phyloP scores from a whole-genome alignment of 2,797 vertebrate genomes.

The Loriculus beryllinus region DNA sequence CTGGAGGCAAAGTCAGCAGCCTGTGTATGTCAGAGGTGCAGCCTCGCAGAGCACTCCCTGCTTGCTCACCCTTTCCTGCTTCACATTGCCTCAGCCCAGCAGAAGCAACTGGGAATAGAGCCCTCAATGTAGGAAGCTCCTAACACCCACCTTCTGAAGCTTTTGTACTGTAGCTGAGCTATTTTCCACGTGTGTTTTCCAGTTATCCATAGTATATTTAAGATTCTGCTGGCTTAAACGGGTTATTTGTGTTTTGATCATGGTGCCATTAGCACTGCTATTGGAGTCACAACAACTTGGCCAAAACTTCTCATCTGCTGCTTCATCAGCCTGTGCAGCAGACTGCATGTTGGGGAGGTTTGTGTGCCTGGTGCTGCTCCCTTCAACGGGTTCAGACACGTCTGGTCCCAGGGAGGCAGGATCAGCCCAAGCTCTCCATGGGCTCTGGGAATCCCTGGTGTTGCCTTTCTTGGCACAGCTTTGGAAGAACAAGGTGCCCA shows the following conservation, averaged over 20 bases:
- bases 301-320: background rate
- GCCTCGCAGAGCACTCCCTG: background rate
- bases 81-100: rapidly evolving
- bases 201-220: background rate
- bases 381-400: background rate
- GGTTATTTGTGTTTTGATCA: background rate
- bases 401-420: background rate
- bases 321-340: background rate
- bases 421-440: background rate
- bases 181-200: background rate
- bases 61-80: background rate
- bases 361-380: background rate
- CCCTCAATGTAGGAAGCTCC: background rate
- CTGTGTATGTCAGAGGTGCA: background rate
- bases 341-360: background rate
- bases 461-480: background rate
- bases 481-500: background rate
- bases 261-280: background rate
- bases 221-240: background rate
- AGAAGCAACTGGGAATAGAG: rapidly evolving
- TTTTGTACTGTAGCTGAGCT: background rate
- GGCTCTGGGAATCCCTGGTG: background rate
- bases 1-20: background rate
- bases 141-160: background rate
- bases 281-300: background rate